phyloP scores from a whole-genome alignment of 2,888 invertebrate species.

The Drosophila acutilabella region DNA sequence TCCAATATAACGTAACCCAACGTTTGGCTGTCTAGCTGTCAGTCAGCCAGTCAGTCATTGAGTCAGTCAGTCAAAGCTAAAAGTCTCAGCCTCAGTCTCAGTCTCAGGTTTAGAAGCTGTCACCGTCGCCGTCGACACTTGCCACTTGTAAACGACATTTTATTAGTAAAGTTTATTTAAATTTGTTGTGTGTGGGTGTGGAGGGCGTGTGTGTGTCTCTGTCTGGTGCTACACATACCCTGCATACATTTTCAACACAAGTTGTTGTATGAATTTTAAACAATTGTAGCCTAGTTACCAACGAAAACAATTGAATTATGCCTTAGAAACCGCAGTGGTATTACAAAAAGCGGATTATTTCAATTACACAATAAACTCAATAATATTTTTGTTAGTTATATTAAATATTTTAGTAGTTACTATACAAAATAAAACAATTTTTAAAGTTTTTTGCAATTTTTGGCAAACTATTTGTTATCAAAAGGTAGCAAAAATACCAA shows the following conservation, averaged over 20 bases:
- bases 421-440: no score
- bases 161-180: conserved; percentile 80
- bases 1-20: conserved; percentile 37
- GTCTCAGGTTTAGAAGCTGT: conserved; percentile 37
- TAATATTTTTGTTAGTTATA: no score
- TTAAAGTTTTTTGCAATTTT: not conserved
- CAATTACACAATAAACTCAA: no score
- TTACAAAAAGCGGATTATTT: no score
- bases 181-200: conserved; percentile 55
- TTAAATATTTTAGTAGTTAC: no score
- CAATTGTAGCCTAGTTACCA: no score
- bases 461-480: no score
- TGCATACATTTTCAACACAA: not conserved
- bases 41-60: conserved; percentile 46
- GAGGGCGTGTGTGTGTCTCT: conserved; percentile 1
- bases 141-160: conserved; percentile 80
- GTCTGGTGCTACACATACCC: conserved; percentile 5
- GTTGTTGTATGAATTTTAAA: not conserved
- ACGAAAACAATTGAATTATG: no score
- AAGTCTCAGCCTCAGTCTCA: conserved; percentile 31
- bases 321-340: no score
- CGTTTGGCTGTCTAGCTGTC: conserved; percentile 19
- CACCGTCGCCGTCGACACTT: conserved; percentile 66
- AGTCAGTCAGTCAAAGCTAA: conserved; percentile 51
- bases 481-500: no score